Evolutionary conservation across 2,888 invertebrate species (phyloP), one percentile per base, ranked within the genome.

Genomic region (Yponomeuta plumbellus): DNA sequence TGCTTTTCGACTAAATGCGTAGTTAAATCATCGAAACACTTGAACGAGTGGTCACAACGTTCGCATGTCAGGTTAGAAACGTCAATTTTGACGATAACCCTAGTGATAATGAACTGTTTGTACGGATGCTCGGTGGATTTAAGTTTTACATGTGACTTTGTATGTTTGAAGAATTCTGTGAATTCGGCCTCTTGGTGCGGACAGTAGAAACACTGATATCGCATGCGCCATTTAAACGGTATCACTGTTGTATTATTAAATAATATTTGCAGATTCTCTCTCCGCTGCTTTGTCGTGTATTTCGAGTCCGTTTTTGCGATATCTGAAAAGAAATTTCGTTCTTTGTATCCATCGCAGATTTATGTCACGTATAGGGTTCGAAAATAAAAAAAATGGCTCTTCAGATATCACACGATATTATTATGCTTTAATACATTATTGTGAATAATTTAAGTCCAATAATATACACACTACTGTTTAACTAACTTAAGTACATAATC

Each of bases 301-400:
- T 44, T 21, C 21, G 44, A 44, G 63, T 65, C 65, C 65, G 26
- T 65, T 26, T 56, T 57, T 21, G 20, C 22, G 23, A 57, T 52
- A 70, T 65, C 70, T 70, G 70, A 59, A 69, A 70, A 70, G 65
- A 70, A 67, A 69, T 65, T 44, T 56, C 52, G 56, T n/a, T 65
- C 67, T 65, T 64, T 66, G 64, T 64, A 64, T 56, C 64, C 10
- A 52, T 52, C 62, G 34, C n/a, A 13, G 39, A 34, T 23, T 23
- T 6, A 62, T 62, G 13, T 34, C 39, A 62, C 62, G 22, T 21
- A 17, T 13, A 59, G 59, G 59, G 59, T 59, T 59, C 59, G 23
- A 22, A 59, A 59, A 59, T 59, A 22, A 59, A 59, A 57, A 20
- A 20, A 59, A 52, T 52, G 17, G 44, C 44, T 52, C 17, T 52